Base-by-base conservation (phyloP, 2,888 invertebrate species). In the Nasonovia ribisnigri region DNA sequence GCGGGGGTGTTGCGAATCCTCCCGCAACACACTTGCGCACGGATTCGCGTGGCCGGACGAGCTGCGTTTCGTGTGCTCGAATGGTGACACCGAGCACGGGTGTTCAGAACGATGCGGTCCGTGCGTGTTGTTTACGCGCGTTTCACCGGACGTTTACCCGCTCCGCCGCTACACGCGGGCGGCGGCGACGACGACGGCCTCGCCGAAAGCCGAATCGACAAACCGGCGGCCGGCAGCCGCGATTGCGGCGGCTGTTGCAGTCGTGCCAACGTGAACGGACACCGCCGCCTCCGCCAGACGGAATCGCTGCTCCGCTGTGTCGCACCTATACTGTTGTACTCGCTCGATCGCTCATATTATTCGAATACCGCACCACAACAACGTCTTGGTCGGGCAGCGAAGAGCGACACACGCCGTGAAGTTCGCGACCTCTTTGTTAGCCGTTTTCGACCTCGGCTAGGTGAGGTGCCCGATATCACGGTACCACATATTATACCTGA, bases 201-300 rank as follows among this genome's bases (percentile, higher is more conserved):
- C 92, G 87, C 77, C 92, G 88, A 67, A 67, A 88, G 87, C 77
- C 88, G 88, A 67, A 67, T 88, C 88, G 92, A 87, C 91, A 60
- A 92, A 86, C 86, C 91, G 92, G 87, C 92, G 88, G 88, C 54
- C 54, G 36, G 88, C 51, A n/a, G n/a, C 46, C 20, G 67, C 67
- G 67, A 36, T 67, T 67, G 67, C 77, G n/a, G 90, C 77, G 48
- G 91, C 54, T 16, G 54, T 43, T n/a, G 86, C 92, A 92, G 92
- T 92, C 88, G 48, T 92, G 92, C 92, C 92, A 92, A 92, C 92
- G 88, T 67, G 46, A 77, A 51, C 36, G 92, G 67, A 51, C 60
- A 51, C 77, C 86, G 43, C 86, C 86, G 91, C 84, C 48, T 46
- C 48, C 42, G 57, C 29, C 54, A 43, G 92, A 88, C 88, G 42